A percentile compares a stretch with the other conserved stretches of the same genome.
Evolutionary conservation across 2,797 vertebrate genomes (phyloP).

Genomic region (Falco columbarius): DNA sequence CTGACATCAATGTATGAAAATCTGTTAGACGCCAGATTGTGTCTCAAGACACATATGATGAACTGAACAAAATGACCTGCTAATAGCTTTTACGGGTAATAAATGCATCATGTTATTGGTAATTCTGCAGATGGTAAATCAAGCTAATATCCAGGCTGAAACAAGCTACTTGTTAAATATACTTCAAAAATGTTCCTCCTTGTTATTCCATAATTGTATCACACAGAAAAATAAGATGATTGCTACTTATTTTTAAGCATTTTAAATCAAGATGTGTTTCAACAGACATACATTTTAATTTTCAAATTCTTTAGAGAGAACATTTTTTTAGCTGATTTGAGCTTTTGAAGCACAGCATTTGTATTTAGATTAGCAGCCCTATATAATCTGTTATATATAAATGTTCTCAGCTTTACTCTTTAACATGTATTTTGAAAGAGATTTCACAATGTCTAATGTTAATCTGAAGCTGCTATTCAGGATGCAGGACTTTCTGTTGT

Average conservation of each 20-base stretch:
- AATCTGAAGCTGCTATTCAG: constrained; percentile 48
- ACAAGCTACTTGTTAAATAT: constrained; percentile 86
- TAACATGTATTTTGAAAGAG: constrained; percentile 55
- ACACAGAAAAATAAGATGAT: constrained; percentile 72
- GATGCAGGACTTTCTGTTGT: neutral
- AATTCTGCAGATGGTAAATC: constrained; percentile 89
- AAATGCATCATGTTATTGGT: constrained; percentile 89
- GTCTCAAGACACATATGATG: constrained; percentile 89
- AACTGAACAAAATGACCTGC: constrained; percentile 89
- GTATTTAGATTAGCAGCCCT: constrained; percentile 64
- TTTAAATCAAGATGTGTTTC: constrained; percentile 77
- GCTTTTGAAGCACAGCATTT: constrained; percentile 56
- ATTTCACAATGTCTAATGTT: constrained; percentile 40
- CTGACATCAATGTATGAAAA: constrained; percentile 88
- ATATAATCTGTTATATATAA: constrained; percentile 27
- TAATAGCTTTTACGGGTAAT: constrained; percentile 90
- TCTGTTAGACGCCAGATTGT: constrained; percentile 89
- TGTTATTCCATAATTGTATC: constrained; percentile 76
- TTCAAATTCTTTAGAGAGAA: constrained; percentile 70
- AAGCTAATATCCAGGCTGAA: constrained; percentile 84
- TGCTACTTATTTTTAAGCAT: constrained; percentile 70
- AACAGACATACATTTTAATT: constrained; percentile 72
- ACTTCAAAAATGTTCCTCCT: constrained; percentile 78
- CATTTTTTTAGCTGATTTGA: constrained; percentile 56
- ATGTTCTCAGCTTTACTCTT: neutral